A percentile compares a stretch with the other conserved stretches of the same genome.
phyloP scores from a whole-genome alignment of 2,888 invertebrate species.

The Hydriomena furcata region DNA sequence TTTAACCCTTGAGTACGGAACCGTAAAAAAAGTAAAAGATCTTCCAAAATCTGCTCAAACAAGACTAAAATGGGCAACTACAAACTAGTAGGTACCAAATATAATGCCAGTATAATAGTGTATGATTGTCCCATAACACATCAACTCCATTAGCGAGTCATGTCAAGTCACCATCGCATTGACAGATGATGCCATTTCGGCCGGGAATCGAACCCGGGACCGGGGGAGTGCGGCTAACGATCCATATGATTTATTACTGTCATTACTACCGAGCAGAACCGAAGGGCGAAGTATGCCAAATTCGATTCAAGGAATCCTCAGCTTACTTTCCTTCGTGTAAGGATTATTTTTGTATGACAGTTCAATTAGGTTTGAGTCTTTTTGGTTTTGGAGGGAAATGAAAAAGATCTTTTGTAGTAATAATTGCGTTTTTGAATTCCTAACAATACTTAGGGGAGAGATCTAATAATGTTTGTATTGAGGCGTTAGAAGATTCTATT shows the following conservation, averaged over 20 bases:
- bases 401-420: slow-evolving; percentile 50
- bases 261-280: slow-evolving; percentile 63
- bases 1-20: too few relatives aligned
- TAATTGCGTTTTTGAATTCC: slow-evolving; percentile 70
- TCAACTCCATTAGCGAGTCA: slow-evolving; percentile 78
- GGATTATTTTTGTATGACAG: slow-evolving; percentile 25
- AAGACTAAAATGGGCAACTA: too few relatives aligned
- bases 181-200: slow-evolving; percentile 83
- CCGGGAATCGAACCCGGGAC: slow-evolving; percentile 78
- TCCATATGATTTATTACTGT: slow-evolving; percentile 83
- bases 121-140: slow-evolving; percentile 64
- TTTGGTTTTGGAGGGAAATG: slow-evolving; percentile 34
- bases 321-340: slow-evolving; percentile 23
- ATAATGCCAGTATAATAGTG: slow-evolving; percentile 28
- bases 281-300: slow-evolving; percentile 60
- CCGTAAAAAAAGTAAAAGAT: too few relatives aligned
- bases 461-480: slow-evolving; percentile 15
- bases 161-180: slow-evolving; percentile 79
- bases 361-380: slow-evolving; percentile 21
- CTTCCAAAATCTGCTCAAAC: too few relatives aligned
- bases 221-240: slow-evolving; percentile 79
- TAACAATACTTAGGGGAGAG: slow-evolving; percentile 32
- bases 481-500: slow-evolving; percentile 11
- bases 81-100: not conserved
- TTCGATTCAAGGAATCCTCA: slow-evolving; percentile 19